Evolutionary conservation across 2,888 invertebrate genomes (phyloP), one percentile per base, ranked within the genome.

Genomic region (Synanthedon formicaeformis): DNA sequence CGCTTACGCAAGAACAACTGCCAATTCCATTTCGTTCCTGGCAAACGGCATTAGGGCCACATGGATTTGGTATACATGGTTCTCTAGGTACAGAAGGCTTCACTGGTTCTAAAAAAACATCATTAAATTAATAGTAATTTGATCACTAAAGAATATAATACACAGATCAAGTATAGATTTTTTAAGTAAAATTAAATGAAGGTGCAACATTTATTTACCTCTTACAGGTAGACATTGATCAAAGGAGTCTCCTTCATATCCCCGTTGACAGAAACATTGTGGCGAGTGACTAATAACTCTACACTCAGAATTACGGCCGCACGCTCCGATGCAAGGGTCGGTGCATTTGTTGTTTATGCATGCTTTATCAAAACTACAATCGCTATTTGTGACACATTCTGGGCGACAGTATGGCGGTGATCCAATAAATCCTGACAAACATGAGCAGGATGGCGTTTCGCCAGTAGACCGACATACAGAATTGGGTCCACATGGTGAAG

Each of bases 241-340:
- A 67, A 95, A 94, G 41, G 96, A 93, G 89, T 96, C 93, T 51
- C 96, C 96, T 55, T 91, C 88, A 68, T 90, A 90, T 53, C 90
- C 90, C 34, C 80, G 70, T 58, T 92, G 92, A 68, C 96, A 96
- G 53, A 90, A 90, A 69, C 96, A 96, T 55, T 94, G 92, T 1
- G 96, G 95, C 61, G 93, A 93, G 74, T 96, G 96, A 72, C 95
- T 95, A 52, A 95, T 89, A 1, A 94, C 93, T 56, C 92, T 88
- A 69, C 96, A 96, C 52, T 91, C 81, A 0, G 96, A 93, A 54
- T 91, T 91, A 57, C 89, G 89, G 52, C 95, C 95, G 62, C 96
- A 96, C 40, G 93, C 91, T 48, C 94, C 94, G 3, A 92, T 89
- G 64, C 96, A 96, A 14, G 95, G 95, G 70, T 96, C 93, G 6